A percentile compares a stretch with the other conserved stretches of the same genome.
Conservation (phyloP, 64 coral and sea anemone genomes). For the Montipora cactus region DNA sequence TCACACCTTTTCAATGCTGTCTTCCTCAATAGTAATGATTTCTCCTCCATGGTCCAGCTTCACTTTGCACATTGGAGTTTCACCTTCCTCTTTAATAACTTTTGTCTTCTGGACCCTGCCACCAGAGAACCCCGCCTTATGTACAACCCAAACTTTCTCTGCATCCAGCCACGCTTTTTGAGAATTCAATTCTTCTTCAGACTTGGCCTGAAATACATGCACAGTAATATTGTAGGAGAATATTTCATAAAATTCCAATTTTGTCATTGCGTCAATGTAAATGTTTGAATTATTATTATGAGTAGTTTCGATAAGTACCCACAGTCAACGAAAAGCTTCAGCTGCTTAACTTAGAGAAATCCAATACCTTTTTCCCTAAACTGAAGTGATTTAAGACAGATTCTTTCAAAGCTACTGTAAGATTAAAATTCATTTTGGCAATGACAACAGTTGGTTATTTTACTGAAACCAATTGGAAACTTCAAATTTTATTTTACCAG, state of each 20-base stretch:
- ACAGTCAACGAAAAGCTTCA: too few relatives aligned
- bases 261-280: too few relatives aligned
- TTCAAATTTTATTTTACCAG: too few relatives aligned
- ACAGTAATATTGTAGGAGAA: not conserved
- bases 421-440: too few relatives aligned
- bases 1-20: constrained; percentile 95
- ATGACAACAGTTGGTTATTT: too few relatives aligned
- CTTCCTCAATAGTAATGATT: constrained; percentile 96
- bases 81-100: constrained; percentile 51
- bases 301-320: too few relatives aligned
- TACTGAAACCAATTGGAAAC: too few relatives aligned
- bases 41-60: constrained; percentile 97
- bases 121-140: constrained; percentile 96
- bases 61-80: constrained; percentile 88
- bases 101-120: constrained; percentile 90
- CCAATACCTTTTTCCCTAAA: too few relatives aligned
- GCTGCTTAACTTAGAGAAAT: too few relatives aligned
- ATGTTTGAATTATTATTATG: too few relatives aligned
- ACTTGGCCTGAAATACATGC: constrained; percentile 66
- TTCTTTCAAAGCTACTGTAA: too few relatives aligned
- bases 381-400: too few relatives aligned
- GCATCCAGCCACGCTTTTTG: constrained; percentile 97
- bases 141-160: constrained; percentile 97
- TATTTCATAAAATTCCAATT: not conserved
- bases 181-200: constrained; percentile 90